Conservation (phyloP, 2,797 vertebrate genomes). For the Nannoperca australis region DNA sequence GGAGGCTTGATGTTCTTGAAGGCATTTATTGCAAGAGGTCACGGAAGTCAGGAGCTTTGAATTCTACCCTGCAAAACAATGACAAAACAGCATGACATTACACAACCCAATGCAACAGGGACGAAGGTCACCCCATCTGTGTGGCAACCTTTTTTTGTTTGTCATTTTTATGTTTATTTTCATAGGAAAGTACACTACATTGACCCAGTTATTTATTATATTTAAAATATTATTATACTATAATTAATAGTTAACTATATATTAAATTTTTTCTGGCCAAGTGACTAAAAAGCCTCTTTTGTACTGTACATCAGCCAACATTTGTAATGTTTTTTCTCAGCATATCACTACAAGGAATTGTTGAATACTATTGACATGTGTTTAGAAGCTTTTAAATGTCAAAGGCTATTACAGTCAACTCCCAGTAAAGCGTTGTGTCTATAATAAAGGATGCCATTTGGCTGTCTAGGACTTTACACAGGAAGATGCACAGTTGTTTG, state of each 20-base stretch:
- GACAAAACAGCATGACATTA: constrained; percentile 32
- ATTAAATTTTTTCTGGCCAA: background rate
- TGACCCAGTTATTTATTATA: background rate
- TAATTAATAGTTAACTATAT: background rate
- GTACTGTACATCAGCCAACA: background rate
- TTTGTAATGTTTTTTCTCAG: background rate
- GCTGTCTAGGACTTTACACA: constrained; percentile 35
- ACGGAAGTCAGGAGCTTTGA: constrained; percentile 58
- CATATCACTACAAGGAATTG: background rate
- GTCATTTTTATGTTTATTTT: background rate
- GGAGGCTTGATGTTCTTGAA: constrained; percentile 66
- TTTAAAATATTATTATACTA: background rate
- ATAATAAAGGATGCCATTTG: constrained; percentile 29
- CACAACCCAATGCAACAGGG: constrained; percentile 6
- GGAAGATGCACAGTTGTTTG: constrained; percentile 50
- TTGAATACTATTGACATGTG: constrained; percentile 22
- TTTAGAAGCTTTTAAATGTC: constrained; percentile 56
- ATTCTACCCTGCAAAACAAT: constrained; percentile 62
- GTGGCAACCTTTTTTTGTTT: background rate
- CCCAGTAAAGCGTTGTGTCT: constrained; percentile 31
- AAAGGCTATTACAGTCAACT: constrained; percentile 29
- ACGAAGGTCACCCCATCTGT: background rate
- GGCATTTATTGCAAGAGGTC: constrained; percentile 71
- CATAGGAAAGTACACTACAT: background rate
- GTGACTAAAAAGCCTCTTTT: background rate